Base-by-base conservation (phyloP, 2,797 vertebrate species). In the Sternotherus odoratus region DNA sequence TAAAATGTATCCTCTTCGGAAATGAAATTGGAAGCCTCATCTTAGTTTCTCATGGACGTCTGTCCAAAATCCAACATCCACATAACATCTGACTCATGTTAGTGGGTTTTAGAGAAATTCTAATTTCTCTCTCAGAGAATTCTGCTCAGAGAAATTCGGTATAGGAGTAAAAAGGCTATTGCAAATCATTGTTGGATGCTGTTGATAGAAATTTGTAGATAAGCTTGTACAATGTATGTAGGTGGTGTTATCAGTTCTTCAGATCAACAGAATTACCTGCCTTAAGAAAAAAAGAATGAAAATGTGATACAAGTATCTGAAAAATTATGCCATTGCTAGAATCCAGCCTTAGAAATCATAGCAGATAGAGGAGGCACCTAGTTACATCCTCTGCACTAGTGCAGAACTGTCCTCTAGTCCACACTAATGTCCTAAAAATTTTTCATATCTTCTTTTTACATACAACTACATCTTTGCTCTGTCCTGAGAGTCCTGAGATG, bases 121-220 rank as follows among this genome's bases (percentile, higher is more conserved):
- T n/a, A n/a, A n/a, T n/a, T n/a, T n/a, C n/a, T n/a, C n/a, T n/a
- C n/a, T n/a, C n/a, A n/a, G n/a, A n/a, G n/a, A n/a, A n/a, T n/a
- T n/a, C 88, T 95, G 24, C 36, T 91, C 77, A 92, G 39, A 89
- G 39, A 92, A 94, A 79, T 53, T 84, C 85, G 89, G 50, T 91
- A 83, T 51, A 75, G 77, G 84, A 95, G 85, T 33, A 87, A 86
- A 87, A 69, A 79, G 79, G 8, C 82, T 69, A 86, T 77, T 93
- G 80, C 77, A 89, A 93, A 85, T 93, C 80, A 90, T 60, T 77
- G 33, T 56, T 87, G 43, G 86, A 81, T 85, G 82, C 10, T 85
- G 33, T 74, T 83, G 26, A 30, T 66, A 92, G 43, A 79, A 30
- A 53, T 85, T 85, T 74, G 26, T 24, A 11, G 26, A 83, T 79